Evolutionary conservation across 2,888 invertebrate genomes (phyloP).

Genomic region (Caenorhabditis sp.): DNA sequence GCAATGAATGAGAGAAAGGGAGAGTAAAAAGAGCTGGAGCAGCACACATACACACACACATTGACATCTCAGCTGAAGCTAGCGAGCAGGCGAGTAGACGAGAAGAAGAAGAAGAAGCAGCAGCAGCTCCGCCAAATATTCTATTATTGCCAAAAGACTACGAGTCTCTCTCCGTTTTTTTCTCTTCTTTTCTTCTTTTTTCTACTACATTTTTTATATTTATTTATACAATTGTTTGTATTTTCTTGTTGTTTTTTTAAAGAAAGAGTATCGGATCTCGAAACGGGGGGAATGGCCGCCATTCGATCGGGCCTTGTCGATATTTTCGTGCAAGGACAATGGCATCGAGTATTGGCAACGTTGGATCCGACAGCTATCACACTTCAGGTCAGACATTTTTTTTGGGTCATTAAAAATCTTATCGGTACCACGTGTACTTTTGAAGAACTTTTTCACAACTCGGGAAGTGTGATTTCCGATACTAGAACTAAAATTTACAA

Average conservation of each 20-base stretch:
- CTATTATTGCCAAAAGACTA: constrained; percentile 29
- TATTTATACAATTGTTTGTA: not conserved
- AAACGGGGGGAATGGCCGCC: constrained; percentile 54
- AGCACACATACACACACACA: no score
- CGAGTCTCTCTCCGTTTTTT: constrained; percentile 8
- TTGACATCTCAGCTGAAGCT: constrained; percentile 3
- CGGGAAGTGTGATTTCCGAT: no score
- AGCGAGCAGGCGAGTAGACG: constrained; percentile 16
- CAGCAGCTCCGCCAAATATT: constrained; percentile 37
- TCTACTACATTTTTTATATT: not conserved
- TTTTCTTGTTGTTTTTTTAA: not conserved
- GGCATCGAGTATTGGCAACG: constrained; percentile 66
- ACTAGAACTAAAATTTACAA: no score
- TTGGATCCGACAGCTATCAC: constrained; percentile 69
- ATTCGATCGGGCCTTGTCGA: constrained; percentile 68
- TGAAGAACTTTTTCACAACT: no score
- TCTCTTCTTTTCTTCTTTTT: constrained; percentile 11
- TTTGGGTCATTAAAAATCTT: not conserved
- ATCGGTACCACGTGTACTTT: not conserved
- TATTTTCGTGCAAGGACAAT: constrained; percentile 67
- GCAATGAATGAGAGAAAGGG: constrained; percentile 1
- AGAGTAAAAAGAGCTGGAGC: not conserved
- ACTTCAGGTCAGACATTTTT: constrained; percentile 45
- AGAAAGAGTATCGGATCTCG: not conserved
- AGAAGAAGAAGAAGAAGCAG: constrained; percentile 11